These are phyloP conservation scores for Cryptoprocta ferox DNA, from an alignment of 2,797 vertebrate species.

Conservation along the genomic window DNA sequence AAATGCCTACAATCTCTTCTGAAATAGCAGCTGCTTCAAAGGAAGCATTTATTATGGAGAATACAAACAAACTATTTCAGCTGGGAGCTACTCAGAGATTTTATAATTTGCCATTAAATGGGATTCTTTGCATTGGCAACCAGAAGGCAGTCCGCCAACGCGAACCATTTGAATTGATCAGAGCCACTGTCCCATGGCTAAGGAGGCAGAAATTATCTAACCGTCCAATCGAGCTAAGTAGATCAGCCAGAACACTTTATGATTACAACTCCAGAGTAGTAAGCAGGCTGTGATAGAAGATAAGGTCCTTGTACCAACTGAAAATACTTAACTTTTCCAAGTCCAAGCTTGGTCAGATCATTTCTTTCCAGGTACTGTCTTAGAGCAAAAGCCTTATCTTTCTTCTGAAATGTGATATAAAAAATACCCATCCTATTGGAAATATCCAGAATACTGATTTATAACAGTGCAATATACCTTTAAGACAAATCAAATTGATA, in stretches of 20 bases:
- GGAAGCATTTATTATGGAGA: constrained; percentile 40
- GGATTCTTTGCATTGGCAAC: constrained; percentile 47
- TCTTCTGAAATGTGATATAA: constrained; percentile 46
- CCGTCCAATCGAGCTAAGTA: constrained; percentile 53
- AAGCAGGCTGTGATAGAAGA: constrained; percentile 8
- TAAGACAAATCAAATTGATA: constrained; percentile 12
- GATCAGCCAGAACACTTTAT: constrained; percentile 5
- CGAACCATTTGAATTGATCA: constrained; percentile 30
- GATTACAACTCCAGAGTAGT: constrained; percentile 48
- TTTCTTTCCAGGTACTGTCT: neutral
- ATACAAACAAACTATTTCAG: constrained; percentile 51
- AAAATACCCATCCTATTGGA: neutral
- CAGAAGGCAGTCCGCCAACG: constrained; percentile 54
- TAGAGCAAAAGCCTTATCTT: constrained; percentile 23
- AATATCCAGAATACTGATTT: constrained; percentile 23
- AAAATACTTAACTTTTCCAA: constrained; percentile 40
- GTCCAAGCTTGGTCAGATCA: neutral
- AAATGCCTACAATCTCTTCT: constrained; percentile 54
- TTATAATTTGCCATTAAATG: constrained; percentile 68
- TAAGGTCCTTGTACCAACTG: neutral
- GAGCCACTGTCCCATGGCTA: neutral
- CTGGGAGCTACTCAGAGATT: constrained; percentile 44
- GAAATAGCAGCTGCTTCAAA: constrained; percentile 73
- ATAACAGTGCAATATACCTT: neutral
- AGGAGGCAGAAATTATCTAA: constrained; percentile 76